Evolutionary conservation across 2,888 invertebrate species (phyloP).

Genomic region (Lysandra bellargus): DNA sequence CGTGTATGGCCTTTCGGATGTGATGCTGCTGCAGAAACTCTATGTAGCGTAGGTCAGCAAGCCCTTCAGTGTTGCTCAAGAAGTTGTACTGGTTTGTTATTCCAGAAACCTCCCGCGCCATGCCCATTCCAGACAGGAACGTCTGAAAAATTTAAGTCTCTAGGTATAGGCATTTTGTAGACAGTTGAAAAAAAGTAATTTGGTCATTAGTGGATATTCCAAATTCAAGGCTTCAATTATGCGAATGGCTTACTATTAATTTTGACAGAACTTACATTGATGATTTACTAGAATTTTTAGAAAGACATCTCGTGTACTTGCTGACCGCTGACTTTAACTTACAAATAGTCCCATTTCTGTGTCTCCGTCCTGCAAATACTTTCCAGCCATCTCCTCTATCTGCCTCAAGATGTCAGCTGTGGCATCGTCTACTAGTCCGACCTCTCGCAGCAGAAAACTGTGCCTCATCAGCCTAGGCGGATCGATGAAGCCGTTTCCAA

Average conservation of each 20-base stretch:
- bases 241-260: too few relatives aligned
- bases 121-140: background rate
- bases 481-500: conserved; percentile 81
- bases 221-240: too few relatives aligned
- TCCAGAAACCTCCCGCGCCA: background rate
- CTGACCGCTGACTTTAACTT: background rate
- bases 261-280: too few relatives aligned
- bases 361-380: background rate
- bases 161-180: too few relatives aligned
- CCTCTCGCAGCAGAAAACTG: conserved; percentile 76
- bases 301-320: too few relatives aligned
- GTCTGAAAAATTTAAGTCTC: background rate
- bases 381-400: background rate
- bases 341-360: background rate
- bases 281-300: too few relatives aligned
- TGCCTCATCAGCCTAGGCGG: conserved; percentile 76
- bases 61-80: background rate
- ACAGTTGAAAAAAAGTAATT: too few relatives aligned
- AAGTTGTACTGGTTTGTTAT: background rate
- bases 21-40: background rate
- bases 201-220: too few relatives aligned
- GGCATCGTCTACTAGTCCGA: conserved; percentile 63
- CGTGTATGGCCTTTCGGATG: background rate
- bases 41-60: background rate
- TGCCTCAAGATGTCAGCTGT: background rate